These are phyloP conservation scores for Eolophus roseicapilla DNA, from an alignment of 2,113 vertebrate species.

Conservation along the genomic window DNA sequence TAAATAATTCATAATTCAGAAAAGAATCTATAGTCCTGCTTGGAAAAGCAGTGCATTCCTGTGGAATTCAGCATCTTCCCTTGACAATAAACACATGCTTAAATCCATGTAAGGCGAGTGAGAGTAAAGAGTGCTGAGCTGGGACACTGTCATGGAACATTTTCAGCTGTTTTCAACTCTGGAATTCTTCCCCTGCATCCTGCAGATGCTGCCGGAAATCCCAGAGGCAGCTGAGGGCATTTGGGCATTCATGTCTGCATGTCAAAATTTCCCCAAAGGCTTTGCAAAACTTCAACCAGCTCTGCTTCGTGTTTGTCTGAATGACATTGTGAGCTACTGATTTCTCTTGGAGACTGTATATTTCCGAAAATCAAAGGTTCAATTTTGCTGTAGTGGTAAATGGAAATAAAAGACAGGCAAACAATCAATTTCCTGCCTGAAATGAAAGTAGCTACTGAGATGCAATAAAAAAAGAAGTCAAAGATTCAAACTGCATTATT, in stretches of 20 bases:
- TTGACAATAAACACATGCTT: constrained; percentile 30
- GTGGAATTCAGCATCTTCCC: neutral
- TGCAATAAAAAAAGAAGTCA: neutral
- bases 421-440: constrained; percentile 31
- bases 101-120: neutral
- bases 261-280: neutral
- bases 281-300: neutral
- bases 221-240: neutral
- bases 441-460: neutral
- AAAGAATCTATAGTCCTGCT: neutral
- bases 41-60: neutral
- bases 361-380: constrained; percentile 25
- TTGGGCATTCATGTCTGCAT: constrained; percentile 25
- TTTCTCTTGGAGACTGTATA: neutral
- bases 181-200: neutral
- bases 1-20: neutral
- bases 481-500: neutral
- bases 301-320: constrained; percentile 33
- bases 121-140: neutral
- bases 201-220: constrained; percentile 4
- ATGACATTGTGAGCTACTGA: constrained; percentile 10
- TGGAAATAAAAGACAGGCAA: constrained; percentile 43
- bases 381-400: neutral
- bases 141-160: neutral
- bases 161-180: constrained; percentile 39